A percentile compares a stretch with the other conserved stretches of the same genome.
These are phyloP conservation scores for Champsocephalus esox DNA, from an alignment of 2,797 vertebrate genomes.

Conservation along the genomic window DNA sequence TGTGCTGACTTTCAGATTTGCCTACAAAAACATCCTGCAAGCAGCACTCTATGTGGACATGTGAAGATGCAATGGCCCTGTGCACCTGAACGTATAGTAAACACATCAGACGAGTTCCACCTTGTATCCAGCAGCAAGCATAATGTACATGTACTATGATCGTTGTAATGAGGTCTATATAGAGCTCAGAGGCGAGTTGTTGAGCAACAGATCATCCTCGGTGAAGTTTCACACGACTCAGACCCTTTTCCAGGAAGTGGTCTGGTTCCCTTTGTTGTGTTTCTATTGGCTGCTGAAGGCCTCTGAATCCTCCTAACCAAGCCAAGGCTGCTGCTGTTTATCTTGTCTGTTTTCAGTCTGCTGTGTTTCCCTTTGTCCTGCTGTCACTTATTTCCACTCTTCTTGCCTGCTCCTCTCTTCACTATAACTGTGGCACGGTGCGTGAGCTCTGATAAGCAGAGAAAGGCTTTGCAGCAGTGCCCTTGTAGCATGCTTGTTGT, in stretches of 20 bases:
- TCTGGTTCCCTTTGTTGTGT: slow-evolving; percentile 53
- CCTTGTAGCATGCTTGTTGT: background rate
- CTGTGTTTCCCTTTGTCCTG: slow-evolving; percentile 20
- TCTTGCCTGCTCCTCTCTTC: slow-evolving; percentile 28
- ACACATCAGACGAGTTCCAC: too few relatives aligned
- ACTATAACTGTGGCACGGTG: slow-evolving; percentile 33
- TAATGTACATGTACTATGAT: background rate
- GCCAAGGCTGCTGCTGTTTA: slow-evolving; percentile 61
- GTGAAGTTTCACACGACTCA: slow-evolving; percentile 40
- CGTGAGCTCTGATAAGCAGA: slow-evolving; percentile 13
- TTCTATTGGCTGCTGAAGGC: slow-evolving; percentile 57
- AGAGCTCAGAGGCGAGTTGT: slow-evolving; percentile 42
- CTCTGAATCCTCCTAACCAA: slow-evolving; percentile 37
- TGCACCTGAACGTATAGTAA: too few relatives aligned
- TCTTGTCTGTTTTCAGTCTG: slow-evolving; percentile 55
- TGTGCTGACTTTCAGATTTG: too few relatives aligned
- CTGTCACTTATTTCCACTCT: slow-evolving; percentile 26
- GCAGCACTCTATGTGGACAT: too few relatives aligned
- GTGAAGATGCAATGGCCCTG: too few relatives aligned
- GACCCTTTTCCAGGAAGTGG: slow-evolving; percentile 21
- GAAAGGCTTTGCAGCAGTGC: too few relatives aligned
- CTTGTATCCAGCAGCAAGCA: too few relatives aligned
- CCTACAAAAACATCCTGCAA: too few relatives aligned
- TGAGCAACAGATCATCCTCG: slow-evolving; percentile 18
- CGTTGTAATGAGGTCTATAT: slow-evolving; percentile 33